Evolutionary conservation across 1,140 invertebrate species (phyloP).

Genomic region (Geopemphigus sp.): DNA sequence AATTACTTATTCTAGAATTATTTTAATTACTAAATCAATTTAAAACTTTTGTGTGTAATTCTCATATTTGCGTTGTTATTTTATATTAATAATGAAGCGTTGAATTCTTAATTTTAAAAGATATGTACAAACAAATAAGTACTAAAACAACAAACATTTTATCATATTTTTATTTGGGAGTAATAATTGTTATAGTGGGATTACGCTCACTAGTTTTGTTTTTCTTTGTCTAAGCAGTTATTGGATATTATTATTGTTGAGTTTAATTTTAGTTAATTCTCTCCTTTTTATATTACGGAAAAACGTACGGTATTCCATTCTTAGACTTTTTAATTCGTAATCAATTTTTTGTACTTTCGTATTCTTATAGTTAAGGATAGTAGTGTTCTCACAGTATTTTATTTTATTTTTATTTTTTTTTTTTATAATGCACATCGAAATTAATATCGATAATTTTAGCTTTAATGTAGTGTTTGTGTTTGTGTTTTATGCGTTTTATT

Average conservation of each 20-base stretch:
- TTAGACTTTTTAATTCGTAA: conserved; percentile 45
- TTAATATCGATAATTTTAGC: conserved; percentile 34
- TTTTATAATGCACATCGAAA: conserved; percentile 42
- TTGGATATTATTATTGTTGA: conserved; percentile 49
- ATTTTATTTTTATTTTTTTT: conserved; percentile 31
- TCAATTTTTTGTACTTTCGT: conserved; percentile 48
- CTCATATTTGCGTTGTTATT: conserved; percentile 49
- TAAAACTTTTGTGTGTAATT: conserved; percentile 33
- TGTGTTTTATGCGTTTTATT: conserved; percentile 43
- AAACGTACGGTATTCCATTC: conserved; percentile 43
- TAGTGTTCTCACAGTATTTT: conserved; percentile 40
- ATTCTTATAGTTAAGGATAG: conserved; percentile 49
- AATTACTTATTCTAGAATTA: conserved; percentile 47
- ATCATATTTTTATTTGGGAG: conserved; percentile 48
- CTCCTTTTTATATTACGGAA: conserved; percentile 43
- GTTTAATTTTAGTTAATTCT: conserved; percentile 50
- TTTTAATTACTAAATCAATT: conserved; percentile 49
- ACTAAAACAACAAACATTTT: conserved; percentile 46
- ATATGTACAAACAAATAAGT: conserved; percentile 41
- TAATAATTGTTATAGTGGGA: conserved; percentile 50
- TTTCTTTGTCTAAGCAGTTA: conserved; percentile 50
- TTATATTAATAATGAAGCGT: conserved; percentile 48
- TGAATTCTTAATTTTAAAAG: conserved; percentile 36
- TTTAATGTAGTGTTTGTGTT: conserved; percentile 49
- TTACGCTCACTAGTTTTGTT: conserved; percentile 48